Conservation (phyloP, 2,113 vertebrate species). For the Laterallus jamaicensis region DNA sequence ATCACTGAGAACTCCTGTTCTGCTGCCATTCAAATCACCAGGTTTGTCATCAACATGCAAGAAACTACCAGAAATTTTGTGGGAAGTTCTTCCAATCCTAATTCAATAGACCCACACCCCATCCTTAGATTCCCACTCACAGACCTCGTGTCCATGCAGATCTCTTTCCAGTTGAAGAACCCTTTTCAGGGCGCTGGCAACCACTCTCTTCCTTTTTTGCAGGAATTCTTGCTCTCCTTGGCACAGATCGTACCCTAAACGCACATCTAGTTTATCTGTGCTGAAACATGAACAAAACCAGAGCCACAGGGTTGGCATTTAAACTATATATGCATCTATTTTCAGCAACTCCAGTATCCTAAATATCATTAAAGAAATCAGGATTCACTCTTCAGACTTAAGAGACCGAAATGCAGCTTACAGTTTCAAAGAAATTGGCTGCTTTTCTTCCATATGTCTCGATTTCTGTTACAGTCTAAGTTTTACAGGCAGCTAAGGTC, state of each 20-base stretch:
- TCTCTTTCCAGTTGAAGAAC: conserved; percentile 72
- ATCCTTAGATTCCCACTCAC: not conserved
- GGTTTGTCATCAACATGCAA: not conserved
- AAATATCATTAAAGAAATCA: not conserved
- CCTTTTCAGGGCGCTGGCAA: conserved; percentile 76
- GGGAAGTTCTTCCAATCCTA: not conserved
- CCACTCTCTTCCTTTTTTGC: conserved; percentile 76
- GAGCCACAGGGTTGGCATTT: not conserved
- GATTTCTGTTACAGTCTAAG: not conserved
- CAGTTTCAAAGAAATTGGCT: not conserved
- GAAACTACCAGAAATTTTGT: not conserved
- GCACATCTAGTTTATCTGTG: conserved; percentile 72
- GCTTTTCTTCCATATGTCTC: not conserved
- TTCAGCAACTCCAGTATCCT: not conserved
- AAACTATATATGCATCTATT: not conserved
- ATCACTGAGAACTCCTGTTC: not conserved
- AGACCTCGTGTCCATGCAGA: conserved; percentile 73
- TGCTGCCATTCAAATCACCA: not conserved
- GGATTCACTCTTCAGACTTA: not conserved
- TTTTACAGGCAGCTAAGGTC: not conserved
- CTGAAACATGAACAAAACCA: conserved; percentile 62
- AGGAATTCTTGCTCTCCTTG: conserved; percentile 81
- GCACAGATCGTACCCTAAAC: conserved; percentile 80
- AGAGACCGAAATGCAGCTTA: not conserved
- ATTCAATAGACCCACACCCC: not conserved